Evolutionary conservation across 2,797 vertebrate genomes (phyloP), one percentile per base, ranked within the genome.

Genomic region (Salmo trutta): DNA sequence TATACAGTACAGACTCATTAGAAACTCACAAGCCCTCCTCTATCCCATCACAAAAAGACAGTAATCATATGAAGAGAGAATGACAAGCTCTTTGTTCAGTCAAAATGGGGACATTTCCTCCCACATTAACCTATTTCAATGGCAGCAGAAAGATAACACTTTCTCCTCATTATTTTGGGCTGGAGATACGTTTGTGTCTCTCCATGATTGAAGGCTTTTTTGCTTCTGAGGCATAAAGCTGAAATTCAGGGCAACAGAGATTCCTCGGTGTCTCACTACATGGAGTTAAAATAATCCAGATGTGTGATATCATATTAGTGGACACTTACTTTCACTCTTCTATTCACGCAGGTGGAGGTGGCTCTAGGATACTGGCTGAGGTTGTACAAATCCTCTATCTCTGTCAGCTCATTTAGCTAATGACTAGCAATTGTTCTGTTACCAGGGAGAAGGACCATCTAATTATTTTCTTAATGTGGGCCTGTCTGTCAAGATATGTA

Each of bases 11-110:
- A 64, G 6, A n/a, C 59, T 21, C 24, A 68, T 36, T 27, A 36
- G 66, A 68, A 66, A 68, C 31, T 17, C 66, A 70, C 8, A 6
- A n/a, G 8, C 21, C 51, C 14, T 29, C 47, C 27, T 73, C 53
- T 29, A 29, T 21, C 12, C 66, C 19, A 21, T 10, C 33, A 74
- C 33, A 7, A 65, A 65, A 56, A 65, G 19, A 24, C 21, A 31
- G n/a, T 59, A 56, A 80, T 75, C 59, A n/a, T n/a, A 3, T 1
- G 1, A 66, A 62, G 66, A 64, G n/a, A 72, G 16, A 19, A 79
- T 31, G 33, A 75, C 75, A 77, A 64, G 36, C n/a, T 65, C 65
- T 77, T 77, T 79, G 62, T 77, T 81, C 29, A 52, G 16, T 66
- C 64, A 6, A 76, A 78, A 74, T 62, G 54, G 53, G 17, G 52